Evolutionary conservation across 1,140 invertebrate genomes (phyloP).

Genomic region (Coptotermes formosanus): DNA sequence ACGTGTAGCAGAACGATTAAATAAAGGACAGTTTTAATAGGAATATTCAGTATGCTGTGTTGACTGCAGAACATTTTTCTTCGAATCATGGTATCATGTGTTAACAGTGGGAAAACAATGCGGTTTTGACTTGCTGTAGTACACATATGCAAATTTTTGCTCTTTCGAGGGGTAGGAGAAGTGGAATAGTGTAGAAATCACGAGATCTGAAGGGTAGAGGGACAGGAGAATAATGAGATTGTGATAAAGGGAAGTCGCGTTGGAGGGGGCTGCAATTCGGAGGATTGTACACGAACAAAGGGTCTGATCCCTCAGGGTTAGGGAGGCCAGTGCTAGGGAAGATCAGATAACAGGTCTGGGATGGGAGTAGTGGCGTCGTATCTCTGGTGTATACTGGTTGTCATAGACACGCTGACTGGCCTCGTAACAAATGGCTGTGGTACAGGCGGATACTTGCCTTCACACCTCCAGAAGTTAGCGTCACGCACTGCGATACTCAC

Average conservation of each 20-base stretch:
- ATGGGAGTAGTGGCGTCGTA: neutral
- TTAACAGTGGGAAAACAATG: too few species aligned
- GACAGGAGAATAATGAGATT: constrained; percentile 2
- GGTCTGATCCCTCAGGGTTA: neutral
- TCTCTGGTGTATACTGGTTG: neutral
- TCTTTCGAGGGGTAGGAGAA: neutral
- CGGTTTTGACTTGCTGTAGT: too few species aligned
- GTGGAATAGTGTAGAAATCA: neutral
- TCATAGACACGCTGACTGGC: neutral
- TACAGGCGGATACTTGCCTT: neutral
- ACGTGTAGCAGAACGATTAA: too few species aligned
- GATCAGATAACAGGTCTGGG: neutral
- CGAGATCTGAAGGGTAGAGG: neutral
- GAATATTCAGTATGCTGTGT: too few species aligned
- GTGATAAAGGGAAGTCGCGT: neutral
- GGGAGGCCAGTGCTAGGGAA: neutral
- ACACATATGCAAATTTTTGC: neutral
- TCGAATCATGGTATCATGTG: too few species aligned
- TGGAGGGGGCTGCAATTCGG: neutral
- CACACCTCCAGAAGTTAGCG: neutral
- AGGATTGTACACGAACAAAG: constrained; percentile 6
- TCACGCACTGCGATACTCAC: neutral
- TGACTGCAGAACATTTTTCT: too few species aligned
- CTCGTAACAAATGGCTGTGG: neutral
- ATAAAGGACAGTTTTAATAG: too few species aligned